These are phyloP conservation scores for Threskiornis aethiopicus DNA, from an alignment of 2,797 vertebrate species.

Conservation along the genomic window DNA sequence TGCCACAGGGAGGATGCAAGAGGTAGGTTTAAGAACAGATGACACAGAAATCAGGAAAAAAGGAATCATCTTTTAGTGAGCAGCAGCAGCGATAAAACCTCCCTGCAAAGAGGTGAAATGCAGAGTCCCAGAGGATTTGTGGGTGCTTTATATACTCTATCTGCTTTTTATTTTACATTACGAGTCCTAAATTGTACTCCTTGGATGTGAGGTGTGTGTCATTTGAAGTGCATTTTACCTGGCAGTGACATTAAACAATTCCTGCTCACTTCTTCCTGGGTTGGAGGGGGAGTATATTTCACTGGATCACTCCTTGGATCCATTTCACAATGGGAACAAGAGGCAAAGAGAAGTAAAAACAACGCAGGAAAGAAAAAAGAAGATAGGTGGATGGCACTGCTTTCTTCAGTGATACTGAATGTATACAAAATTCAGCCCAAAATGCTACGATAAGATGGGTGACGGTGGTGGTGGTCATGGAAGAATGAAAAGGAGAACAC, in stretches of 20 bases:
- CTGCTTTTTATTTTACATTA: not conserved
- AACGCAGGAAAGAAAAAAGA: not conserved
- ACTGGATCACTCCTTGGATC: not conserved
- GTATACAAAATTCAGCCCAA: not conserved
- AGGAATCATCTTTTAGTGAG: not conserved
- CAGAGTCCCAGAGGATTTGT: not conserved
- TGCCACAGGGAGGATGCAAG: not conserved
- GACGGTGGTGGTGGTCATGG: not conserved
- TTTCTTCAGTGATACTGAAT: not conserved
- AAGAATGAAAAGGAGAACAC: not conserved
- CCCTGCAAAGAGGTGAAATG: not conserved
- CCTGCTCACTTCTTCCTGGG: not conserved
- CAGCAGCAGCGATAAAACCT: not conserved
- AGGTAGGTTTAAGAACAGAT: not conserved
- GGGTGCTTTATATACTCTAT: not conserved
- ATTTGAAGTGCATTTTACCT: not conserved
- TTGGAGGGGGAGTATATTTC: not conserved
- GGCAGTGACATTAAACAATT: not conserved
- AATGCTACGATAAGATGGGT: not conserved
- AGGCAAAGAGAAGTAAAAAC: not conserved
- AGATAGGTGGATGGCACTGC: not conserved
- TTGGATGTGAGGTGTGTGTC: not conserved
- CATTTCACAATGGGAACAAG: not conserved
- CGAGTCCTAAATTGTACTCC: not conserved
- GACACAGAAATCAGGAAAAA: not conserved